These are phyloP conservation scores for Brachymystax lenok DNA, from an alignment of 2,797 vertebrate species.

Conservation along the genomic window DNA sequence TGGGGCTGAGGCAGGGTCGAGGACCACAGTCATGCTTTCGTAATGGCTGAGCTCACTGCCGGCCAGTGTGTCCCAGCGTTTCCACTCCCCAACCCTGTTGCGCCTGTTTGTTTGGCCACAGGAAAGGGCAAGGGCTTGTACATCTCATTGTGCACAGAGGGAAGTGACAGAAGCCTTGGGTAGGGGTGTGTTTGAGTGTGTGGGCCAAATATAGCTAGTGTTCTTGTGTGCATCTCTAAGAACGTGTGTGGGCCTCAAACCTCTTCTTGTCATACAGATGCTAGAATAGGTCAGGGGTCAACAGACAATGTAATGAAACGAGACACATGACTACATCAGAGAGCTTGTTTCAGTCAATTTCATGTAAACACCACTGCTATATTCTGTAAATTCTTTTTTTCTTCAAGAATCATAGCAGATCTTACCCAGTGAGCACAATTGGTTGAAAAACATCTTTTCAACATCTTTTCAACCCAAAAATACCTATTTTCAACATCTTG, in stretches of 20 bases:
- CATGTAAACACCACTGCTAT: background rate
- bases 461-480: too few relatives aligned
- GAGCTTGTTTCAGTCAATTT: background rate
- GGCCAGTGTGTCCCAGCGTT: conserved; percentile 31
- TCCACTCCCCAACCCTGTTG: conserved; percentile 53
- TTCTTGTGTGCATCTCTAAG: background rate
- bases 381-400: background rate
- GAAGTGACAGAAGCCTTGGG: conserved; percentile 66
- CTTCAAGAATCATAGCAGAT: too few relatives aligned
- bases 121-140: conserved; percentile 75
- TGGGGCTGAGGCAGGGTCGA: background rate
- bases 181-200: conserved; percentile 40
- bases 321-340: background rate
- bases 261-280: background rate
- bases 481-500: too few relatives aligned
- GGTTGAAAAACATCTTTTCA: too few relatives aligned
- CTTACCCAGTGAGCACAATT: too few relatives aligned
- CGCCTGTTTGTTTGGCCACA: conserved; percentile 75
- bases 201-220: conserved; percentile 7
- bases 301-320: background rate
- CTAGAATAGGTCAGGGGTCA: background rate
- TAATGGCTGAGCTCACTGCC: conserved; percentile 24
- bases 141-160: conserved; percentile 71
- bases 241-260: background rate
- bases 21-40: conserved; percentile 19